Conservation (phyloP, 2,113 vertebrate species). For the Nothoprocta perdicaria region DNA sequence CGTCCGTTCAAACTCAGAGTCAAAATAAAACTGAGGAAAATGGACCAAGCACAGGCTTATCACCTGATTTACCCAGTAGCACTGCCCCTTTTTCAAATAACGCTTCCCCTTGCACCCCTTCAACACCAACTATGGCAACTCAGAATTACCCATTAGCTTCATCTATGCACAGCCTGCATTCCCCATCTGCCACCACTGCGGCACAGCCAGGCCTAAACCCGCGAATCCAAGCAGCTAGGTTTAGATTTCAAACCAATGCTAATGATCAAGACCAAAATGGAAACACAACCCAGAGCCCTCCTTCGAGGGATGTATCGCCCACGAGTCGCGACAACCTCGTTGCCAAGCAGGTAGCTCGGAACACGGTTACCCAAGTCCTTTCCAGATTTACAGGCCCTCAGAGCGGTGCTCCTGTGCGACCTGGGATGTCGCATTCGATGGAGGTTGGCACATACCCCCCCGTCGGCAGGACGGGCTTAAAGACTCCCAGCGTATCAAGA, state of each 20-base stretch:
- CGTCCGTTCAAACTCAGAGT: slow-evolving; percentile 56
- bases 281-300: slow-evolving; percentile 89
- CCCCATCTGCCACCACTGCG: slow-evolving; percentile 74
- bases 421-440: slow-evolving; percentile 68
- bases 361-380: slow-evolving; percentile 95
- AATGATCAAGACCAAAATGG: slow-evolving; percentile 97
- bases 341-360: slow-evolving; percentile 94
- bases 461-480: slow-evolving; percentile 80
- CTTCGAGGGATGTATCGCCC: slow-evolving; percentile 91
- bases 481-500: slow-evolving; percentile 88
- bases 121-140: slow-evolving; percentile 53
- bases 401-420: slow-evolving; percentile 73
- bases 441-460: slow-evolving; percentile 83
- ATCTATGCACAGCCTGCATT: slow-evolving; percentile 76
- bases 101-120: slow-evolving; percentile 41
- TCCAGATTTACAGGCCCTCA: slow-evolving; percentile 94
- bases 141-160: slow-evolving; percentile 62
- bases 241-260: slow-evolving; percentile 90
- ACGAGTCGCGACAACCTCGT: slow-evolving; percentile 92
- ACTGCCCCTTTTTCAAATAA: slow-evolving; percentile 50
- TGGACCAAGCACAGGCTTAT: slow-evolving; percentile 79
- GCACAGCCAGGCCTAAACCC: slow-evolving; percentile 88
- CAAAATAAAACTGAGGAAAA: slow-evolving; percentile 85
- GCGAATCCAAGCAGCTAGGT: slow-evolving; percentile 92
- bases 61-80: slow-evolving; percentile 68